phyloP scores from a whole-genome alignment of 2,888 invertebrate species.

The Hypolimnas misippus region DNA sequence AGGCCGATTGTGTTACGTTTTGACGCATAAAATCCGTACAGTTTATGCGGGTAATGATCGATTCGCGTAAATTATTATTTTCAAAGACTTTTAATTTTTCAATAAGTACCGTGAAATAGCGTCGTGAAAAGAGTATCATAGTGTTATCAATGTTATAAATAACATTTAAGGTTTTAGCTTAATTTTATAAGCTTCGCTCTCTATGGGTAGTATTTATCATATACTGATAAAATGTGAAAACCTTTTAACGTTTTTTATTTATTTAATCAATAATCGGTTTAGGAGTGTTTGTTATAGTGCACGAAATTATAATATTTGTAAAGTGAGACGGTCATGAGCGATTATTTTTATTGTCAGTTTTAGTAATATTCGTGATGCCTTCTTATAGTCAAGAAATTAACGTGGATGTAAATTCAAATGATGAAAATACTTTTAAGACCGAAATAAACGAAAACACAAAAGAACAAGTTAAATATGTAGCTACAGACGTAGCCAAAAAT shows the following conservation, averaged over 20 bases:
- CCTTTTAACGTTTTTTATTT: constrained; percentile 40
- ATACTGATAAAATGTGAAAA: constrained; percentile 64
- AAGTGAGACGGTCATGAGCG: constrained; percentile 12
- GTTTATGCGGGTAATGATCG: constrained; percentile 67
- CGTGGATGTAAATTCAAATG: constrained; percentile 70
- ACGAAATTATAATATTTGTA: not conserved
- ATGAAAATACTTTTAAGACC: constrained; percentile 60
- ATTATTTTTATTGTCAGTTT: constrained; percentile 1
- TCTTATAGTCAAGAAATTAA: constrained; percentile 74
- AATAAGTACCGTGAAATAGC: constrained; percentile 58
- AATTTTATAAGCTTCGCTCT: constrained; percentile 50
- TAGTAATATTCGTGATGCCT: constrained; percentile 64
- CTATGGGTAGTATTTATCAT: constrained; percentile 56
- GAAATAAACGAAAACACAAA: constrained; percentile 59
- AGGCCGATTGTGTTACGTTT: constrained; percentile 68
- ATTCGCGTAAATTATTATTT: constrained; percentile 59
- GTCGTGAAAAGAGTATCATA: constrained; percentile 46
- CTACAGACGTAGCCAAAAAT: constrained; percentile 51
- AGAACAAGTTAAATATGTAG: constrained; percentile 54
- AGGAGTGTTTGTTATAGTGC: constrained; percentile 14
- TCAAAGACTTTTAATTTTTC: constrained; percentile 49
- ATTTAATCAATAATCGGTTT: constrained; percentile 16
- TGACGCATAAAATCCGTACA: constrained; percentile 57
- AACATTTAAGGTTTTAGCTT: constrained; percentile 56
- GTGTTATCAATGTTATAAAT: constrained; percentile 58